These are phyloP conservation scores for Empidonax traillii DNA, from an alignment of 2,113 vertebrate species.

Conservation along the genomic window DNA sequence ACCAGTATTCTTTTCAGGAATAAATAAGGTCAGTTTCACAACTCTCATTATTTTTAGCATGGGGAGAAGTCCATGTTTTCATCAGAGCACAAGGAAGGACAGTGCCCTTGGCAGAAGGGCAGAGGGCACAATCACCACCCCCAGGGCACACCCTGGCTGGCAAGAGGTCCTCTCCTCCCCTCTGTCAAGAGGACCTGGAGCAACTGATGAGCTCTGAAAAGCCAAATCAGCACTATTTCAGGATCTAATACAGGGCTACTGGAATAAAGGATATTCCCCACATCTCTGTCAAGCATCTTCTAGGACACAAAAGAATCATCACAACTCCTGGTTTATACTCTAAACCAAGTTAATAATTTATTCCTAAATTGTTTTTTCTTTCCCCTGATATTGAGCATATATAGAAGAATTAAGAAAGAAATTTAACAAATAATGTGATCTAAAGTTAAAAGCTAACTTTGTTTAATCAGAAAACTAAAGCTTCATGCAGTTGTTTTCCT, in stretches of 20 bases:
- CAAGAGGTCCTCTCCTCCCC: neutral
- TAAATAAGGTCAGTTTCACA: neutral
- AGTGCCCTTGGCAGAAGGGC: neutral
- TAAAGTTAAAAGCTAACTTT: neutral
- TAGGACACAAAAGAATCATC: neutral
- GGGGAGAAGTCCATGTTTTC: neutral
- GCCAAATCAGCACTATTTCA: neutral
- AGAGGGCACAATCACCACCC: neutral
- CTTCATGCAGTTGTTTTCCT: neutral
- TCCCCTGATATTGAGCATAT: neutral
- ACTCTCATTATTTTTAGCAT: neutral
- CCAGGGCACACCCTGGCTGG: neutral
- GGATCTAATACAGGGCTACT: neutral
- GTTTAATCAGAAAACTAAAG: neutral
- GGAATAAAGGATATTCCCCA: neutral
- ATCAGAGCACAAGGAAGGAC: neutral
- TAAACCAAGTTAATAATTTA: neutral
- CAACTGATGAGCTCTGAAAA: neutral
- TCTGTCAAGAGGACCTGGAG: neutral
- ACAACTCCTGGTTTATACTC: neutral
- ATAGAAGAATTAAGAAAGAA: neutral
- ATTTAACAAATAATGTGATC: neutral
- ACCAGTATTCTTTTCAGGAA: neutral
- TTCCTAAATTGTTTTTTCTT: neutral
- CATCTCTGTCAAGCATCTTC: neutral